Base-by-base conservation (phyloP, 2,113 vertebrate genomes). In the Sylvilagus bachmani region DNA sequence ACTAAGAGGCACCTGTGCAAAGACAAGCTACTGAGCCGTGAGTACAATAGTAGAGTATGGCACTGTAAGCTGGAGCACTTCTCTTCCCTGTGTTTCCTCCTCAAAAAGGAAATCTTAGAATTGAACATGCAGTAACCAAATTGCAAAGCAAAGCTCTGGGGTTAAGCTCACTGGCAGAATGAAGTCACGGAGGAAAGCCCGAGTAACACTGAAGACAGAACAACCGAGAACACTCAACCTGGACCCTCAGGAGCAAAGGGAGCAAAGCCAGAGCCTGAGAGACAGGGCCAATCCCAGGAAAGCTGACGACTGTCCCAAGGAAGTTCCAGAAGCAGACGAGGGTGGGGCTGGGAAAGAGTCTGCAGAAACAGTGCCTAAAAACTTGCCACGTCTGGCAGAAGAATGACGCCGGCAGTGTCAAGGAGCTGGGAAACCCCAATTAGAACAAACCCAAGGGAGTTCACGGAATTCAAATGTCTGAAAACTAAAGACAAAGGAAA, bases 41-140 rank as follows among this genome's bases (percentile, higher is more conserved):
- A 49, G 87, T 75, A 83, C 38, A 70, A 82, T 6, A 77, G 36
- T 11, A 10, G 14, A 10, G 21, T 75, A 33, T 27, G 14, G 55
- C 55, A 79, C 58, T 85, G 79, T 79, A 91, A 49, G 55, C 7
- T 88, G 78, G 25, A 24, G 25, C 55, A 80, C 66, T 67, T 89
- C 44, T 33, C 44, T 49, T 44, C 44, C 8, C 19, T 77, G 44
- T 73, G 25, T 91, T 33, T 51, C n/a, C 44, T 91, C 25, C 38
- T 81, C 38, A 75, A 95, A 38, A 93, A 13, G 25, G 67, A 79
- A 84, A 95, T 36, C 67, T 93, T 66, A 61, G 38, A 86, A 77
- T n/a, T 44, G 27, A 93, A 70, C 49, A 66, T 33, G 64, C 3
- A 88, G 58, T 66, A 91, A 79, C 31, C 31, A 62, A 53, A 73